A percentile compares a stretch with the other conserved stretches of the same genome.
These are phyloP conservation scores for Capitella teleta DNA, from an alignment of 1,140 invertebrate genomes.

Conservation along the genomic window DNA sequence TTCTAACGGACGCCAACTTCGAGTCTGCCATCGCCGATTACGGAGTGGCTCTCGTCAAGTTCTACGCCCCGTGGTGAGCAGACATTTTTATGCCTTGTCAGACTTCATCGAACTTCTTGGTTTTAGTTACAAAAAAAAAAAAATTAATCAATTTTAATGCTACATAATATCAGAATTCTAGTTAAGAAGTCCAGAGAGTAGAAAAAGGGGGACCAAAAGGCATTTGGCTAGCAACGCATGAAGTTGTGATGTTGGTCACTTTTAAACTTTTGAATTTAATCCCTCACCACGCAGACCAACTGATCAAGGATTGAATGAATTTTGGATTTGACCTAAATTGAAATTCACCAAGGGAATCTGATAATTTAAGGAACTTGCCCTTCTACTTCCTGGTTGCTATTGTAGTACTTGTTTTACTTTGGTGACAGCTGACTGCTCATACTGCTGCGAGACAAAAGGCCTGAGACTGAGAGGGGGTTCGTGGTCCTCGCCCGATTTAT, in stretches of 20 bases:
- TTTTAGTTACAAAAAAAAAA: neutral
- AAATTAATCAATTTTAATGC: neutral
- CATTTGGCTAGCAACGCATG: neutral
- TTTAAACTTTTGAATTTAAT: neutral
- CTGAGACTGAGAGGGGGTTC: too few relatives aligned
- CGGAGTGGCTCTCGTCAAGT: constrained; percentile 11
- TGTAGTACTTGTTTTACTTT: too few relatives aligned
- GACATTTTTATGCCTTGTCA: too few relatives aligned
- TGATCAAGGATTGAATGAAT: too few relatives aligned
- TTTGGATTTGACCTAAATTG: too few relatives aligned
- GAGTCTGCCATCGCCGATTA: neutral
- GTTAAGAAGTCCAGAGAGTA: neutral
- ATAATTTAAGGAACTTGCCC: too few relatives aligned
- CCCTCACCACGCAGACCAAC: too few relatives aligned
- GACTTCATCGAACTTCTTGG: neutral
- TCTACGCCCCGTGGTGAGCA: constrained; percentile 14
- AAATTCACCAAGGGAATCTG: too few relatives aligned
- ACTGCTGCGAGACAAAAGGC: too few relatives aligned
- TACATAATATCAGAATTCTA: neutral
- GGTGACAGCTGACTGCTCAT: too few relatives aligned
- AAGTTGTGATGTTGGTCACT: neutral
- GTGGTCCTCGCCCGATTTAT: too few relatives aligned
- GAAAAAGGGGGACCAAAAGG: neutral
- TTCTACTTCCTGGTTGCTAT: too few relatives aligned
- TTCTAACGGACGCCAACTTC: constrained; percentile 9